A percentile compares a stretch with the other conserved stretches of the same genome.
These are phyloP conservation scores for Acrocephalus kingi DNA, from an alignment of 2,113 vertebrate species.

Conservation along the genomic window DNA sequence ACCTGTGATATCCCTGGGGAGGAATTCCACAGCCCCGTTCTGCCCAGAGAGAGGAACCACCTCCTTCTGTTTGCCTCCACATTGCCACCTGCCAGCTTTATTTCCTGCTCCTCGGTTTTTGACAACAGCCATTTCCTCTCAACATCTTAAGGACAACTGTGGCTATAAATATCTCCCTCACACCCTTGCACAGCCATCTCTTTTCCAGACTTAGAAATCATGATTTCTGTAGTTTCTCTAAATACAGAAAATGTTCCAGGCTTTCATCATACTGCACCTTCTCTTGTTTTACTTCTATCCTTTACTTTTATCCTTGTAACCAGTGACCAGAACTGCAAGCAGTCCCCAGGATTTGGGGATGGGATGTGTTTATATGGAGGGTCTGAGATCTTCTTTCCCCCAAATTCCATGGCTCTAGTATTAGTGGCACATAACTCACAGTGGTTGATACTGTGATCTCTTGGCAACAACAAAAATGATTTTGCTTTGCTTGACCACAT, in stretches of 20 bases:
- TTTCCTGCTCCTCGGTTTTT: neutral
- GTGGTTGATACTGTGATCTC: neutral
- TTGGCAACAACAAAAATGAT: neutral
- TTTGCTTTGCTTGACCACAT: neutral
- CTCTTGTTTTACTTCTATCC: neutral
- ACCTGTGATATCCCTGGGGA: neutral
- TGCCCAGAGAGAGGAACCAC: neutral
- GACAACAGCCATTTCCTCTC: neutral
- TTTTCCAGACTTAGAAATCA: neutral
- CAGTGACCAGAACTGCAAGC: neutral
- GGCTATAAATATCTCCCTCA: neutral
- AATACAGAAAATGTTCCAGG: neutral
- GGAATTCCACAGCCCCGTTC: neutral
- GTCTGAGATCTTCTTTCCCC: neutral
- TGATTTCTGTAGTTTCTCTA: neutral
- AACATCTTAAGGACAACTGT: neutral
- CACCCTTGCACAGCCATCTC: neutral
- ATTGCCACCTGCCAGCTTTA: neutral
- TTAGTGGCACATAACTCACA: neutral
- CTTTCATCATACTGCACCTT: neutral
- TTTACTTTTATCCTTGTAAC: neutral
- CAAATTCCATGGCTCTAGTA: neutral
- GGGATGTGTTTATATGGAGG: neutral
- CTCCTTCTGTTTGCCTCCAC: neutral
- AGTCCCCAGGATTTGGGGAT: neutral